Percentiles rank a stretch among this genome's conserved stretches.
Evolutionary conservation across 2,888 invertebrate genomes (phyloP).

Genomic region (Agriopis aurantiaria): DNA sequence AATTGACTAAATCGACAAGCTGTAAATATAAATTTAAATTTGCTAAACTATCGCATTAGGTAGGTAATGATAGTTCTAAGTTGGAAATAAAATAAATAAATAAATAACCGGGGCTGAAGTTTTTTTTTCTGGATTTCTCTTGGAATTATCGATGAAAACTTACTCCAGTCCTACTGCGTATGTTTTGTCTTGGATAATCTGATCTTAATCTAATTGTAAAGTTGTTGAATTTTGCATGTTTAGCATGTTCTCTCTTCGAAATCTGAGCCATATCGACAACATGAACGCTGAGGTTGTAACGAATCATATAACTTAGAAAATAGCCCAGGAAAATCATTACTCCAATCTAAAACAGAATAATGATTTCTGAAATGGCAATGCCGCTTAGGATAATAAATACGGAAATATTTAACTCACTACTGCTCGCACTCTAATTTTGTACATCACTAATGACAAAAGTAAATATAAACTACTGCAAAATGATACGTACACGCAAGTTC

Average conservation of each 20-base stretch:
- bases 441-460: constrained; percentile 59
- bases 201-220: constrained; percentile 13
- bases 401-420: constrained; percentile 62
- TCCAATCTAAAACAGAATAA: constrained; percentile 67
- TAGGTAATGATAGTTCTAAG: too few species aligned
- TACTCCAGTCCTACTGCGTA: constrained; percentile 46
- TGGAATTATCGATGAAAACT: constrained; percentile 17
- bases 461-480: constrained; percentile 29
- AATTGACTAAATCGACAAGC: constrained; percentile 67
- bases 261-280: constrained; percentile 76
- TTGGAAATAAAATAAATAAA: too few species aligned
- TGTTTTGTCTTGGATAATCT: not conserved
- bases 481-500: constrained; percentile 24
- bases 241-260: constrained; percentile 50
- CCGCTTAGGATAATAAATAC: constrained; percentile 10
- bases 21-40: constrained; percentile 58
- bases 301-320: constrained; percentile 77
- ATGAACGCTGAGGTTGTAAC: constrained; percentile 80
- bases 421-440: constrained; percentile 73
- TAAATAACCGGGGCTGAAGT: not conserved
- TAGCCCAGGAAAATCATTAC: constrained; percentile 86
- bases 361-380: constrained; percentile 2
- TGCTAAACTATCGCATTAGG: too few species aligned
- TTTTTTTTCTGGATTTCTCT: not conserved
- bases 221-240: too few species aligned